Base-by-base conservation (phyloP, 2,113 vertebrate genomes). In the Leucopternis melanops region DNA sequence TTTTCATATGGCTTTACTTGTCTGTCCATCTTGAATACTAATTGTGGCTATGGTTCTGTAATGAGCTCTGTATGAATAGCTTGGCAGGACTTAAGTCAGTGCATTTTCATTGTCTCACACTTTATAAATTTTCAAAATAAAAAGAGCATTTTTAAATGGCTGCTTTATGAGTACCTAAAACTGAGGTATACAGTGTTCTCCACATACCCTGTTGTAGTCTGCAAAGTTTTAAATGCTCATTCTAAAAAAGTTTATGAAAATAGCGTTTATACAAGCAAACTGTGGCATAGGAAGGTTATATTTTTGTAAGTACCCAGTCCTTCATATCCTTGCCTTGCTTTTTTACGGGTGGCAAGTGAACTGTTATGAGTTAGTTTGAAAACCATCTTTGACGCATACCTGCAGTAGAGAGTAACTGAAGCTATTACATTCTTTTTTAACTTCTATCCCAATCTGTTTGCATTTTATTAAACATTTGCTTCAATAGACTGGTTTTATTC, bases 231-330 rank as follows among this genome's bases (percentile, higher is more conserved):
- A n/a, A 81, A 27, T 81, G 44, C 29, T 32, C 1, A 2, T 57
- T 84, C 9, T 61, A 13, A 71, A 66, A 54, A n/a, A 11, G 14
- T 8, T 49, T 9, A 13, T 55, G 17, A 40, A 36, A 49, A 42
- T 1, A 38, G 27, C 4, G 12, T 21, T 58, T 59, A 34, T 16
- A 45, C 5, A 26, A 40, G 47, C 27, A 19, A 49, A 16, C 4
- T 9, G 45, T 40, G 50, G 38, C 26, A 8, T 1, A 10, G 49
- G 22, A 52, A 42, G 23, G 12, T 63, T 32, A 2, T 25, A 4
- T 16, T 26, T 12, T 12, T 17, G 0, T 3, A 12, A 29, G 21
- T 31, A 10, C 10, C 18, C 20, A 8, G 50, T 13, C 17, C 52
- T 55, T 20, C 19, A 3, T 4, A 4, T 3, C 11, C 38, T 65